Evolutionary conservation across 2,113 vertebrate genomes (phyloP).

Genomic region (Megalops atlanticus): DNA sequence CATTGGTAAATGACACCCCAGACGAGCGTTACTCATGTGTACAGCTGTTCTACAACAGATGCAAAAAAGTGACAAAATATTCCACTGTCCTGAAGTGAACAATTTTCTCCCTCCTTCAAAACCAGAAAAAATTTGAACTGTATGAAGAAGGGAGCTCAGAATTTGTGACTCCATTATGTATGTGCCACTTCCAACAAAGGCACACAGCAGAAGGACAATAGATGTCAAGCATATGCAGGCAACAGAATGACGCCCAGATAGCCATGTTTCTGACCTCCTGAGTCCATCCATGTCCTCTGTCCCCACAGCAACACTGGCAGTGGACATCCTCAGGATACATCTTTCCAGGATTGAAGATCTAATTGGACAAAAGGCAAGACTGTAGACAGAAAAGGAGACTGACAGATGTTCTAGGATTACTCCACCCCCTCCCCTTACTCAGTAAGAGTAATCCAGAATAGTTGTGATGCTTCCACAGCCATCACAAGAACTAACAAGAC

Average conservation of each 20-base stretch:
- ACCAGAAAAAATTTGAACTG: too few species aligned
- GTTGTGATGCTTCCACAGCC: not conserved
- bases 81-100: not conserved
- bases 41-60: too few species aligned
- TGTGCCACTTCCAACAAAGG: too few species aligned
- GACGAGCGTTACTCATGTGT: too few species aligned
- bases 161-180: too few species aligned
- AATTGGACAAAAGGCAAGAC: not conserved
- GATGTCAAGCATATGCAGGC: not conserved
- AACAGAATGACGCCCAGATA: not conserved
- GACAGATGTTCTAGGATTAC: not conserved
- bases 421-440: too few species aligned
- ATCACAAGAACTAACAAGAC: not conserved
- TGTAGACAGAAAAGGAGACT: not conserved
- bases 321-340: conserved; percentile 74
- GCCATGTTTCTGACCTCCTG: conserved; percentile 46
- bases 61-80: not conserved
- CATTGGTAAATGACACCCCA: too few species aligned
- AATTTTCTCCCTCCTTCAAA: not conserved
- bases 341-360: conserved; percentile 76
- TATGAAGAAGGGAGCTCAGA: too few species aligned
- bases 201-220: not conserved
- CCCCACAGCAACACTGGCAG: conserved; percentile 79
- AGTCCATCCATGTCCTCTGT: conserved; percentile 68
- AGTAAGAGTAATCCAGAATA: not conserved